Base-by-base conservation (phyloP, 2,797 vertebrate genomes). In the Melanogrammus aeglefinus region DNA sequence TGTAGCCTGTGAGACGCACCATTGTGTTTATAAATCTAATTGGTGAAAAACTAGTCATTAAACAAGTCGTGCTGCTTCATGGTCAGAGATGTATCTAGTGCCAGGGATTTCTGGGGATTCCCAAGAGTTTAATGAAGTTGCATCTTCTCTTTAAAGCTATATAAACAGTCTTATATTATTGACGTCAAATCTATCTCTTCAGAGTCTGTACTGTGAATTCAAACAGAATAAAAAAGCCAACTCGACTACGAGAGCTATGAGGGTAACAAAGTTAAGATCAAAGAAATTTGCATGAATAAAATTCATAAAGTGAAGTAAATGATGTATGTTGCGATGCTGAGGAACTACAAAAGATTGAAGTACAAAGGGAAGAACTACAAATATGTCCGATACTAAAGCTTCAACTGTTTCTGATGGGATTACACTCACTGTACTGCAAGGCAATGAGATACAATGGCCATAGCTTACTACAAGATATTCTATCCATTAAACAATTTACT, bases 321-420 rank as follows among this genome's bases (percentile, higher is more conserved):
- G 9, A 69, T 69, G 63, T 10, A 69, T 12, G 24, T 27, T 27
- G 21, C 29, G 63, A 69, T 27, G 63, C 63, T 12, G 63, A 69
- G n/a, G 63, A 69, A 69, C 63, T 69, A 69, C 63, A 69, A 69
- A 63, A 69, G n/a, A 27, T 69, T 24, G 24, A 69, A 12, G n/a
- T 12, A 69, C 24, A 69, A 27, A 69, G 63, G 63, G 13, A 10
- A 27, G n/a, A 29, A 69, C 63, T 69, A 27, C 63, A 63, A n/a
- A 63, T 63, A 24, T 63, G 57, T 63, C 57, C 8, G 8, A 69
- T 27, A 24, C 63, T 69, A 24, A 6, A 3, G 35, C 35, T 36
- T 36, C 35, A 3, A 69, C n/a, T 24, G 47, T 9, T 63, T 63
- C 10, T 44, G 41, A 51, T 21, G 18, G 4, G 16, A 51, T 51